Conservation (phyloP, 1,140 invertebrate species). For the Watersipora subatra region DNA sequence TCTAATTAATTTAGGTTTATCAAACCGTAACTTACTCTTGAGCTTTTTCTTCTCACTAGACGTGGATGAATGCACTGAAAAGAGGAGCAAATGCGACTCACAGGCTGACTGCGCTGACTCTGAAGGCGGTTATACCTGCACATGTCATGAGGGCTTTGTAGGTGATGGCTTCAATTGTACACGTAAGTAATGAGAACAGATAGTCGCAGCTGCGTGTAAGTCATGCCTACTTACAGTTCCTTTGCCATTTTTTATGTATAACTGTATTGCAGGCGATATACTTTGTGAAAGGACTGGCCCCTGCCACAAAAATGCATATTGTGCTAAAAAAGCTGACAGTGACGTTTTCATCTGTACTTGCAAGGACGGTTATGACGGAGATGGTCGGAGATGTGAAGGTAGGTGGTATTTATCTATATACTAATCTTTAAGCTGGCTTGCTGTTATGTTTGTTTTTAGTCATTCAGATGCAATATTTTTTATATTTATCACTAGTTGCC, state of each 20-base stretch:
- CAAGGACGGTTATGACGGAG: background rate
- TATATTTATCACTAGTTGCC: background rate
- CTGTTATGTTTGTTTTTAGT: background rate
- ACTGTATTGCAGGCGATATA: background rate
- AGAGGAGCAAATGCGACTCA: constrained; percentile 4
- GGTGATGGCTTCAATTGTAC: background rate
- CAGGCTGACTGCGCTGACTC: constrained; percentile 11
- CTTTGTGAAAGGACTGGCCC: background rate
- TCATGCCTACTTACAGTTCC: background rate
- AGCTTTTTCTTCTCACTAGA: constrained; percentile 12
- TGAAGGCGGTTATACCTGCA: constrained; percentile 10
- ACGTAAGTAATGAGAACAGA: background rate
- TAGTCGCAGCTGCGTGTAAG: background rate
- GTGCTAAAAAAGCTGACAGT: background rate
- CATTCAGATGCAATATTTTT: background rate
- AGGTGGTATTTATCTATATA: background rate
- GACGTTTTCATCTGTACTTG: background rate
- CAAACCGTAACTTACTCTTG: no score
- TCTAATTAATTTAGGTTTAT: no score
- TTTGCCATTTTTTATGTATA: background rate
- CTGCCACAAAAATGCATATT: background rate
- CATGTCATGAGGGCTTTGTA: constrained; percentile 10
- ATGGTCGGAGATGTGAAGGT: background rate
- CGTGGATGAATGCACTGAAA: constrained; percentile 14
- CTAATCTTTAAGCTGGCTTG: background rate